Evolutionary conservation across 2,797 vertebrate genomes (phyloP), one percentile per base, ranked within the genome.

Genomic region (Poeciliopsis paucimaculata): DNA sequence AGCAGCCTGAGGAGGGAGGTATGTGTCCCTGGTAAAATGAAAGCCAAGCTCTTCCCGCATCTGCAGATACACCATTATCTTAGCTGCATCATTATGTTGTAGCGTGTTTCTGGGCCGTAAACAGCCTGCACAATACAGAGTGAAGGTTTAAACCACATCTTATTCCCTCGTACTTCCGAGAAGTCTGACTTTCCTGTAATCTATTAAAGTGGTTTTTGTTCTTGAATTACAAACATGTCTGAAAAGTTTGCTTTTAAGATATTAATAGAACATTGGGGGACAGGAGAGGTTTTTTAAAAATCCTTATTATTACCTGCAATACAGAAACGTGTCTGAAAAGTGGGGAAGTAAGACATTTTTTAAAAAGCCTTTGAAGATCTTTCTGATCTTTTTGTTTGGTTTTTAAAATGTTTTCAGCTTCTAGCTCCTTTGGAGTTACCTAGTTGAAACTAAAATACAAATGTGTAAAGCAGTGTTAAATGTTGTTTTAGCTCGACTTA

Each of bases 1-100:
- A 77, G 34, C n/a, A 6, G 83, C 94, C 94, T 93, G 90, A 88
- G 23, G 94, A 91, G 90, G 94, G 94, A 77, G 84, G 60, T 86
- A 79, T 71, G 18, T 77, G 77, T 83, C 90, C 79, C 92, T 83
- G 26, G 36, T 93, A 78, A 82, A 34, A 55, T 72, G 15, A 73
- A 43, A 71, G 72, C 72, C 72, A 28, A 82, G 82, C 41, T 80
- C 60, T 78, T 36, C 57, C 68, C 71, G 3, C 36, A 83, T 89
- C 86, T 83, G 45, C 80, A 83, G 57, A 86, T 55, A 77, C 78
- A 66, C 43, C 9, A 73, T 60, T 51, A 77, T 73, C 47, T 60
- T n/a, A 3, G 36, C 45, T 6, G 23, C 76, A 71, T 18, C 75
- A 53, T 34, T 49, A 36, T 73, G 34, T 20, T 47, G 77, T 84